These are phyloP conservation scores for Okamejei kenojei DNA, from an alignment of 2,797 vertebrate species.

Conservation along the genomic window DNA sequence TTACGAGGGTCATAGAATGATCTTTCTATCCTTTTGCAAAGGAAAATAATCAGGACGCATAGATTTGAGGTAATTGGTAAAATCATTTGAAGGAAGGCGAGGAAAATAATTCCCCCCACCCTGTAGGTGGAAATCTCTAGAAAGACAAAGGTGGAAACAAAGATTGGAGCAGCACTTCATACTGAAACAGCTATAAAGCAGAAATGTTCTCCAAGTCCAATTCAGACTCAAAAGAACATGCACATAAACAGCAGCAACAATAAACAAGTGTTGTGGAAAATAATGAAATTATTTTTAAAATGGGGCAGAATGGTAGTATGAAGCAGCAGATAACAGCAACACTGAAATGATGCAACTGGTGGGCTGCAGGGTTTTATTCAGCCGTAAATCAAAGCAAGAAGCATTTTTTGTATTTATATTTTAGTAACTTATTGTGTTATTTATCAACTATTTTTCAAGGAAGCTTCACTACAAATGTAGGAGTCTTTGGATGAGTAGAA, in stretches of 20 bases:
- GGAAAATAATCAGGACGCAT: too few species aligned
- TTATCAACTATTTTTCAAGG: background rate
- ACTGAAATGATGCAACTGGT: background rate
- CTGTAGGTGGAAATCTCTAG: too few species aligned
- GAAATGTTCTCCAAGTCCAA: background rate
- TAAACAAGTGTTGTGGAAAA: background rate
- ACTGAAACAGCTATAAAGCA: background rate
- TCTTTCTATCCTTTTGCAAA: too few species aligned
- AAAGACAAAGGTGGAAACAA: background rate
- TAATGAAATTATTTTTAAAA: background rate
- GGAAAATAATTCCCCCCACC: too few species aligned
- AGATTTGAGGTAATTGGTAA: too few species aligned
- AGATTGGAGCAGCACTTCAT: background rate
- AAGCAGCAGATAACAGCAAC: background rate
- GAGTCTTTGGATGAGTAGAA: background rate
- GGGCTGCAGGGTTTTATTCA: background rate
- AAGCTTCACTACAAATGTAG: background rate
- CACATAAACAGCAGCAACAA: background rate
- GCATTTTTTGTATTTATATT: background rate
- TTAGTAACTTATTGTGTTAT: background rate
- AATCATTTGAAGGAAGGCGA: too few species aligned
- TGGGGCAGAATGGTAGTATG: background rate
- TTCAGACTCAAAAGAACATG: background rate
- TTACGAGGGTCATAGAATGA: too few species aligned
- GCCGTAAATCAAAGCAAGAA: background rate